Conservation (phyloP, 2,113 vertebrate genomes). For the Larimichthys polyactis region DNA sequence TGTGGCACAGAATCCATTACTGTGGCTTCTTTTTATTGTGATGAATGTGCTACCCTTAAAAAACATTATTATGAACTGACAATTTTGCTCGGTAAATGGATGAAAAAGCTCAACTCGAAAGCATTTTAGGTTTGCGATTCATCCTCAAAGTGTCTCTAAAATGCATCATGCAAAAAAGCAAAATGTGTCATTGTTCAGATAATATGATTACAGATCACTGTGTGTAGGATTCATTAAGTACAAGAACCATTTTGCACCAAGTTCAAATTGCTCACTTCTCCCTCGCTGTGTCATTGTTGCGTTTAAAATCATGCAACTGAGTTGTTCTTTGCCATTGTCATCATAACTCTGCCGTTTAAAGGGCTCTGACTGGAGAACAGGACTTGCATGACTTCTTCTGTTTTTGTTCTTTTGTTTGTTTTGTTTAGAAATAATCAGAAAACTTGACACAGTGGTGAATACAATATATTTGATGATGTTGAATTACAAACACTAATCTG, state of each 20-base stretch:
- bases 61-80: background rate
- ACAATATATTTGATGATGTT: constrained; percentile 79
- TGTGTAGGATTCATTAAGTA: background rate
- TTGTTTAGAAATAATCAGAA: constrained; percentile 4
- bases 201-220: background rate
- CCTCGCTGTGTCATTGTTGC: background rate
- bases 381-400: constrained; percentile 37
- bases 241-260: background rate
- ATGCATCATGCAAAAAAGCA: background rate
- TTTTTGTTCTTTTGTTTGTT: background rate
- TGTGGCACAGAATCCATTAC: background rate
- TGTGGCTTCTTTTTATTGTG: background rate
- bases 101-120: background rate
- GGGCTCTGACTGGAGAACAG: constrained; percentile 56
- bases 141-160: background rate
- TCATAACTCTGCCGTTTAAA: constrained; percentile 51
- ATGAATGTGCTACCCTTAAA: background rate
- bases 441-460: constrained; percentile 67
- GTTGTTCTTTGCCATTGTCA: background rate
- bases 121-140: background rate
- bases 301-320: background rate
- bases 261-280: background rate
- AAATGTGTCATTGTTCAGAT: background rate
- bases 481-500: constrained; percentile 74
- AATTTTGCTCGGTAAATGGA: background rate